phyloP scores from a whole-genome alignment of 53 echinoderm and acorn worm genomes.

The Echinometra lucunter region DNA sequence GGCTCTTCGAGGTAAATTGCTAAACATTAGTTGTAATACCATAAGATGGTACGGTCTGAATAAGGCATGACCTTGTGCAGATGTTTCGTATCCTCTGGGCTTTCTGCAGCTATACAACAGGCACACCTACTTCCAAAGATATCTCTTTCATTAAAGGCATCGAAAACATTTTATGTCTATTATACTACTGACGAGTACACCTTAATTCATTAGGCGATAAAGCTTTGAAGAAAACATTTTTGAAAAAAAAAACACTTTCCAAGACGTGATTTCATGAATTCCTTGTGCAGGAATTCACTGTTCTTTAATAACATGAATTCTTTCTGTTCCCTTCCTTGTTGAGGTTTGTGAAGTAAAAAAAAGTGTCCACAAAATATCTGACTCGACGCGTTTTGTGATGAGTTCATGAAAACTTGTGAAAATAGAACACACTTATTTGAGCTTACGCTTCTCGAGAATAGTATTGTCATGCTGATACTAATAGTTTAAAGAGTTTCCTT shows the following conservation, averaged over 20 bases:
- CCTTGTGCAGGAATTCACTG: no score
- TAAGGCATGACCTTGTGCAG: neutral
- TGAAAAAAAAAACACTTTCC: no score
- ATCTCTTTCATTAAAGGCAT: neutral
- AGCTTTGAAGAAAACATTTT: neutral
- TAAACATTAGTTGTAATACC: neutral
- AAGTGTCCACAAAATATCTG: neutral
- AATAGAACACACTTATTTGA: no score
- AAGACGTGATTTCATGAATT: no score
- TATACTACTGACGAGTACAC: neutral
- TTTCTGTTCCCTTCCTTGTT: neutral
- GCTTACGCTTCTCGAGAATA: no score
- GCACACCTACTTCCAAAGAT: neutral
- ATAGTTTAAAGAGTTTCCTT: no score
- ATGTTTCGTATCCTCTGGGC: neutral
- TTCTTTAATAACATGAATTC: no score
- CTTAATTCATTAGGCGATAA: neutral
- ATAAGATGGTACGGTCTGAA: neutral
- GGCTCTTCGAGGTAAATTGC: neutral
- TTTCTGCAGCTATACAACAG: neutral
- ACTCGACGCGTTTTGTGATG: no score
- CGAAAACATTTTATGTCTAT: neutral
- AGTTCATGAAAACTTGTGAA: no score
- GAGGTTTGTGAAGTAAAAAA: neutral
- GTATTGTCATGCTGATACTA: no score